phyloP scores from a whole-genome alignment of 2,113 vertebrate species.

The Triplophysa siluroides region DNA sequence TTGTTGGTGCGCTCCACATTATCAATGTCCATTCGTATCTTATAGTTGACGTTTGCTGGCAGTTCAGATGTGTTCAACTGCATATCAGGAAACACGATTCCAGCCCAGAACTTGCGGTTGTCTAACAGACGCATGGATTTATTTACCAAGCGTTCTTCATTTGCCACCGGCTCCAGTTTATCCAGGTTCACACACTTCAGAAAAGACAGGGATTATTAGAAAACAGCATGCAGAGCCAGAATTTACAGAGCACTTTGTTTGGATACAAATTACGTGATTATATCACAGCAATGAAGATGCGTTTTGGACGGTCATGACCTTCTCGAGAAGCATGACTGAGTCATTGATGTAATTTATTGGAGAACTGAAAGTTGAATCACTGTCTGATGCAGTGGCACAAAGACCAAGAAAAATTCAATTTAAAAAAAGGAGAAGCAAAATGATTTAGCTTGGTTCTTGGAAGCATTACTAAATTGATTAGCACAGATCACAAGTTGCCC shows the following conservation, averaged over 20 bases:
- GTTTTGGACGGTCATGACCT: not conserved
- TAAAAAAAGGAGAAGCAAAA: not conserved
- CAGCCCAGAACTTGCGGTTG: constrained; percentile 95
- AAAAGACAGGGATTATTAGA: not conserved
- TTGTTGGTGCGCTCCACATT: constrained; percentile 98
- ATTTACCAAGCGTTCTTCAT: constrained; percentile 88
- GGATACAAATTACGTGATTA: not conserved
- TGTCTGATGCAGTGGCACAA: constrained; percentile 42
- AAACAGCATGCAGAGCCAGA: not conserved
- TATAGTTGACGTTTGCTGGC: constrained; percentile 90
- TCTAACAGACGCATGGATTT: constrained; percentile 90
- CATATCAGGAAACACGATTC: constrained; percentile 88
- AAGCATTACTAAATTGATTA: constrained; percentile 36
- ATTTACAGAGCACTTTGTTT: not conserved
- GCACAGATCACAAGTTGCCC: not conserved
- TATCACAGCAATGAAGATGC: no score
- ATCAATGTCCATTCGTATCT: constrained; percentile 99
- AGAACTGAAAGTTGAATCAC: not conserved
- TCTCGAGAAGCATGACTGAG: not conserved
- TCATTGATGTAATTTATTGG: not conserved
- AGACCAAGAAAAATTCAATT: constrained; percentile 41
- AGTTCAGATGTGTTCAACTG: constrained; percentile 76
- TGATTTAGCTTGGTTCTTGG: constrained; percentile 17
- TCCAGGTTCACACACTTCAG: constrained; percentile 93
- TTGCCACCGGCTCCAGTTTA: constrained; percentile 90